phyloP scores from a whole-genome alignment of 2,888 invertebrate genomes.

The Hemicrepidius hirtus region DNA sequence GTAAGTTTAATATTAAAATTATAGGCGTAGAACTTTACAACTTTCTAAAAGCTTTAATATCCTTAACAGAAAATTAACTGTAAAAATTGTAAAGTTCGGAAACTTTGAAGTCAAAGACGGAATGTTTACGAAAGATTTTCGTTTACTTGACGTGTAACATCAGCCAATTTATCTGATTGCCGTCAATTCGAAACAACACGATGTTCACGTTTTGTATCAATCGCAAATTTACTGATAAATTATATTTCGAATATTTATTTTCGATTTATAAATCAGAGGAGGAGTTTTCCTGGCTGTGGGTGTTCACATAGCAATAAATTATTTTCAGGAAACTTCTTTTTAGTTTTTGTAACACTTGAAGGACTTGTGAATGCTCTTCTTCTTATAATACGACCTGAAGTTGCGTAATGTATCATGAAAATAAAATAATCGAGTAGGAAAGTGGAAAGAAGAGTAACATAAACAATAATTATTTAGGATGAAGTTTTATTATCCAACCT shows the following conservation, averaged over 20 bases:
- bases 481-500: neutral
- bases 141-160: slow-evolving; percentile 6
- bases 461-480: neutral
- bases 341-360: no score
- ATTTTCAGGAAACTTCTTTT: no score
- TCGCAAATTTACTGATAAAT: neutral
- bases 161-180: slow-evolving; percentile 9
- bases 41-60: neutral
- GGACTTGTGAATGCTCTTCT: no score
- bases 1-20: slow-evolving; percentile 11
- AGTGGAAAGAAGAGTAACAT: neutral
- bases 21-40: no score
- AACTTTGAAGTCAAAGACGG: slow-evolving; percentile 6
- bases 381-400: no score
- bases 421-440: no score
- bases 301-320: slow-evolving; percentile 1
- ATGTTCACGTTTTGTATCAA: slow-evolving; percentile 16
- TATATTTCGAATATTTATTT: neutral
- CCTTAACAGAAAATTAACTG: neutral
- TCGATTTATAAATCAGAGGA: neutral
- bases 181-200: slow-evolving; percentile 16
- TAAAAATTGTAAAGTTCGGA: neutral
- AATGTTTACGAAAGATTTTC: slow-evolving; percentile 9
- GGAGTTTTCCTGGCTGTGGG: neutral
- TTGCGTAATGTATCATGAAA: no score